A percentile compares a stretch with the other conserved stretches of the same genome.
phyloP scores from a whole-genome alignment of 2,888 invertebrate species.

The Zonitis immaculata region DNA sequence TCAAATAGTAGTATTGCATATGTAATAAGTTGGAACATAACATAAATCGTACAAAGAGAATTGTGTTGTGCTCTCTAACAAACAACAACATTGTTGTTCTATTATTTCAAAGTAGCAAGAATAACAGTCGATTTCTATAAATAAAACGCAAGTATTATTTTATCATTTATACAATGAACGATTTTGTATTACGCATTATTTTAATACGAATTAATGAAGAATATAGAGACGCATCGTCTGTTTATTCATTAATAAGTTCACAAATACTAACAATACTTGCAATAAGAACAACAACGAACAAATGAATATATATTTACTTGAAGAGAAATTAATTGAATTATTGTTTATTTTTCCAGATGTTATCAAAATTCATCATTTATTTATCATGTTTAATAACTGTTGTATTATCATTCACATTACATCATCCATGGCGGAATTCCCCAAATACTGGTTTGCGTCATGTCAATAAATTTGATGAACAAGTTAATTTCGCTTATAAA shows the following conservation, averaged over 20 bases:
- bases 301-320: no score
- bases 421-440: conserved; percentile 7
- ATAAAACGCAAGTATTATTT: no score
- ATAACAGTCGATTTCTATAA: no score
- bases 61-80: not conserved
- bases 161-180: no score
- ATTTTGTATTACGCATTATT: no score
- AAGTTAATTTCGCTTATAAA: conserved; percentile 9
- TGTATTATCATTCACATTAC: not conserved
- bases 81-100: not conserved
- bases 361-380: not conserved
- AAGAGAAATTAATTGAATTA: not conserved
- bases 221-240: no score
- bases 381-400: not conserved
- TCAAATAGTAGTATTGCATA: not conserved
- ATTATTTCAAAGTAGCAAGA: no score
- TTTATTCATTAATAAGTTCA: no score
- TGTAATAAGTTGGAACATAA: no score
- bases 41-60: not conserved
- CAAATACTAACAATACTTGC: not conserved
- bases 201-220: no score
- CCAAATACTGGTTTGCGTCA: conserved; percentile 3
- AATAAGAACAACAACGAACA: not conserved
- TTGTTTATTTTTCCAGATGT: not conserved
- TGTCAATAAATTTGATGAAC: conserved; percentile 12